Evolutionary conservation across 2,888 invertebrate genomes (phyloP).

Genomic region (Epirrita christyi): DNA sequence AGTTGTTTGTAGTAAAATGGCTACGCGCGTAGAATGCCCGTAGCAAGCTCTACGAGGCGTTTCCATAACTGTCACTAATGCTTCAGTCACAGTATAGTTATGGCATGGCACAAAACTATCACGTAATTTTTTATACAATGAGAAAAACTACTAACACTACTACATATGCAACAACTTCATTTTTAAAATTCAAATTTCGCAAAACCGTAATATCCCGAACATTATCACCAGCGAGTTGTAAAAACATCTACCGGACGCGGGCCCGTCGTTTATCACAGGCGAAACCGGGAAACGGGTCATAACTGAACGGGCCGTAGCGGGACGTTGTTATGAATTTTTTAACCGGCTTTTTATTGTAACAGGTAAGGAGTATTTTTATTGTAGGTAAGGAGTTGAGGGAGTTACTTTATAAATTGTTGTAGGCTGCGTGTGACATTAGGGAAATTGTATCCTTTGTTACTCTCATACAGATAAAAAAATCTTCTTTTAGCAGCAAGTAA

Average conservation of each 20-base stretch:
- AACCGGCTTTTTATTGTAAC: constrained; percentile 36
- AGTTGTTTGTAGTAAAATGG: not conserved
- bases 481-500: too few species aligned
- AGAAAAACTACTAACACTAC: too few species aligned
- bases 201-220: constrained; percentile 31
- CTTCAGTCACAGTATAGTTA: too few species aligned
- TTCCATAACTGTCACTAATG: too few species aligned
- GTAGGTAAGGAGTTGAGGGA: constrained; percentile 25
- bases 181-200: constrained; percentile 20
- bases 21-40: too few species aligned
- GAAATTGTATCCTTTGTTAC: constrained; percentile 14
- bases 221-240: constrained; percentile 52
- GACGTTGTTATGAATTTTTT: constrained; percentile 43
- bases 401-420: constrained; percentile 20
- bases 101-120: too few species aligned
- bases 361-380: constrained; percentile 25
- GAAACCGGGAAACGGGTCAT: constrained; percentile 47
- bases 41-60: too few species aligned
- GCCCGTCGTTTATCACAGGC: constrained; percentile 49
- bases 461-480: too few species aligned
- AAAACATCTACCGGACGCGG: constrained; percentile 56
- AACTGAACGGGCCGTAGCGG: constrained; percentile 55
- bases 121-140: too few species aligned
- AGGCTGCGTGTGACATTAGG: constrained; percentile 21
- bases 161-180: not conserved